A percentile compares a stretch with the other conserved stretches of the same genome.
Evolutionary conservation across 1,140 invertebrate species (phyloP).

Genomic region (Hylyphantes graminicola): DNA sequence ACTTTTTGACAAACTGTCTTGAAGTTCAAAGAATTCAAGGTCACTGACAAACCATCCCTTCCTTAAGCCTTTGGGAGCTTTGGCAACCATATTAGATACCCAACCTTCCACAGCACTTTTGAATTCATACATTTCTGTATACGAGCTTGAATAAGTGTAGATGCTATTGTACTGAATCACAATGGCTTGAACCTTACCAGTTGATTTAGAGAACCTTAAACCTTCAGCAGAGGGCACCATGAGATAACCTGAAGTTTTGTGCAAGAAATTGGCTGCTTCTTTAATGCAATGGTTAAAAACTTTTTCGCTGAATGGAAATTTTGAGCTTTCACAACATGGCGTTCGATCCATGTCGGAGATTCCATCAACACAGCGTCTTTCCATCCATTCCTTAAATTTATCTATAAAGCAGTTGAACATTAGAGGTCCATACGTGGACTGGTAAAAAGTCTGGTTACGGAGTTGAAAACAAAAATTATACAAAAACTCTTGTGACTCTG

Average conservation of each 20-base stretch:
- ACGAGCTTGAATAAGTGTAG: constrained; percentile 82
- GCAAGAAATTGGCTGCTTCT: constrained; percentile 78
- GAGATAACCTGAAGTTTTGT: constrained; percentile 78
- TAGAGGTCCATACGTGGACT: constrained; percentile 78
- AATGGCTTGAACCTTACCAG: constrained; percentile 76
- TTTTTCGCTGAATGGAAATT: constrained; percentile 81
- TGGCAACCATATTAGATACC: constrained; percentile 78
- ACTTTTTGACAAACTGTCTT: constrained; percentile 83
- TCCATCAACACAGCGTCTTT: constrained; percentile 77
- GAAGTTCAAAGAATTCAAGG: constrained; percentile 91
- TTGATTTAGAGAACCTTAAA: constrained; percentile 78
- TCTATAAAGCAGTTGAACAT: constrained; percentile 91
- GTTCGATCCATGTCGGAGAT: constrained; percentile 73
- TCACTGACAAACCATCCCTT: constrained; percentile 93
- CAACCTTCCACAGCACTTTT: constrained; percentile 74
- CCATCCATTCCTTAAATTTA: constrained; percentile 85
- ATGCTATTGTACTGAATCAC: constrained; percentile 92
- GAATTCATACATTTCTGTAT: constrained; percentile 83
- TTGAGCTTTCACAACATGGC: constrained; percentile 82
- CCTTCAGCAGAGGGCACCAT: constrained; percentile 82
- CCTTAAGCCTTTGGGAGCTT: constrained; percentile 81
- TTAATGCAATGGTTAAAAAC: constrained; percentile 85
- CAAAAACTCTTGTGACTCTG: constrained; percentile 86
- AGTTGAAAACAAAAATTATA: constrained; percentile 83
- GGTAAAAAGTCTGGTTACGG: constrained; percentile 83